phyloP scores from a whole-genome alignment of 1,140 invertebrate species.

The Augochlora pura region DNA sequence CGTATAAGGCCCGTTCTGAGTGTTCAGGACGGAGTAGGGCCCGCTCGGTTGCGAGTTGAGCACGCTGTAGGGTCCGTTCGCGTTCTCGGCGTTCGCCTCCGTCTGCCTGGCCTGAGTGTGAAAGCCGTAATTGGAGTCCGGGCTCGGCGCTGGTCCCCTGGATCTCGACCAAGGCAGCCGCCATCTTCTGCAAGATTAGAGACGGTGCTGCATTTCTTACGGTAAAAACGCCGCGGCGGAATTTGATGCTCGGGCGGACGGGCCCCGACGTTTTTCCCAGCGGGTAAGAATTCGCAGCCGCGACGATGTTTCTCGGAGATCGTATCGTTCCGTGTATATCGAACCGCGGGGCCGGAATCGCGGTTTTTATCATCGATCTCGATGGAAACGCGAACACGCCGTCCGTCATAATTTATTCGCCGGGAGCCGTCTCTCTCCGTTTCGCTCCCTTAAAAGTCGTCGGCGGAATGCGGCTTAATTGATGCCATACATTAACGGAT shows the following conservation, averaged over 20 bases:
- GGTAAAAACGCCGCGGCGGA: background rate
- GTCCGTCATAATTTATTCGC: slow-evolving; percentile 34
- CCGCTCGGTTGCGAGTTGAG: slow-evolving; percentile 72
- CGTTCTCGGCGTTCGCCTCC: slow-evolving; percentile 69
- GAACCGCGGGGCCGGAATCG: slow-evolving; percentile 3
- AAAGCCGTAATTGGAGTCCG: slow-evolving; percentile 86
- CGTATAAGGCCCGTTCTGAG: slow-evolving; percentile 64
- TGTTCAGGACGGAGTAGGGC: slow-evolving; percentile 74
- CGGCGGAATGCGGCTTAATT: slow-evolving; percentile 43
- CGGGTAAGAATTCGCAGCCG: background rate
- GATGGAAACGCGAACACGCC: background rate
- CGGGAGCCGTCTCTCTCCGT: background rate
- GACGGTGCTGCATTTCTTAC: background rate
- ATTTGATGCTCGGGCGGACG: background rate
- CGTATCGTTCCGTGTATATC: slow-evolving; percentile 4
- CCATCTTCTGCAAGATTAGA: slow-evolving; percentile 70
- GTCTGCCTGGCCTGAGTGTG: slow-evolving; percentile 78
- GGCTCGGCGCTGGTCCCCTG: slow-evolving; percentile 79
- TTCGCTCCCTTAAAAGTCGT: background rate
- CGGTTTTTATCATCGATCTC: slow-evolving; percentile 7
- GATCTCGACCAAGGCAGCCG: slow-evolving; percentile 77
- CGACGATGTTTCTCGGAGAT: background rate
- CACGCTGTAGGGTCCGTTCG: slow-evolving; percentile 65
- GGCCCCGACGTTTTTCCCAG: background rate
- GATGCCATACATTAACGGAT: slow-evolving; percentile 56